Evolutionary conservation across 2,113 vertebrate species (phyloP).

Genomic region (Sceloporus tristichus): DNA sequence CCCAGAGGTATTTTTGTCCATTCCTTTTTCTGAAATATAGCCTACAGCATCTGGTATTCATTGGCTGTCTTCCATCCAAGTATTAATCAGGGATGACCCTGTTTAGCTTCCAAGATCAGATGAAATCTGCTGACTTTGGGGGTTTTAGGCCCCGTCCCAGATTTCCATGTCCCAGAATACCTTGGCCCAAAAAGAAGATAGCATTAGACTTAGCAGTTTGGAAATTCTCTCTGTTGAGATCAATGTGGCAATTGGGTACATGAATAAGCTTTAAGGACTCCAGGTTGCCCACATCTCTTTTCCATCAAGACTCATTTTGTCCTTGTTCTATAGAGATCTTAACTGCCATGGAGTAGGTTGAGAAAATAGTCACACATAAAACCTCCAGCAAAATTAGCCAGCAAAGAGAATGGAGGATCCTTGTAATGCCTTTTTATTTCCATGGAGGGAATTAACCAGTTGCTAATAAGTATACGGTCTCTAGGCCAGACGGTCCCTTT

Average conservation of each 20-base stretch:
- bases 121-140: too few relatives aligned
- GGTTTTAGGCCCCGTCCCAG: too few relatives aligned
- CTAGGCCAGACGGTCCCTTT: constrained; percentile 78
- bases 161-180: not conserved
- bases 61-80: too few relatives aligned
- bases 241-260: not conserved
- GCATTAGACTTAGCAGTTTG: too few relatives aligned
- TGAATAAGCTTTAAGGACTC: not conserved
- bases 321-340: not conserved
- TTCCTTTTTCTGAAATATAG: too few relatives aligned
- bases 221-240: not conserved
- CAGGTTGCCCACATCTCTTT: not conserved
- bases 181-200: not conserved
- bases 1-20: too few relatives aligned
- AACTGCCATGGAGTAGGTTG: not conserved
- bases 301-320: not conserved
- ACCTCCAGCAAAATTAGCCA: constrained; percentile 58
- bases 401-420: constrained; percentile 70
- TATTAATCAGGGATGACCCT: too few relatives aligned
- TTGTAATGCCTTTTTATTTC: constrained; percentile 67
- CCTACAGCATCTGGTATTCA: too few relatives aligned
- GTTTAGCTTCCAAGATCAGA: too few relatives aligned
- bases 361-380: not conserved
- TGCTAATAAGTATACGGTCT: constrained; percentile 79
- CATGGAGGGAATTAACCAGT: constrained; percentile 79